Conservation (phyloP, 2,888 invertebrate species). For the Drosophila nigritarsus region DNA sequence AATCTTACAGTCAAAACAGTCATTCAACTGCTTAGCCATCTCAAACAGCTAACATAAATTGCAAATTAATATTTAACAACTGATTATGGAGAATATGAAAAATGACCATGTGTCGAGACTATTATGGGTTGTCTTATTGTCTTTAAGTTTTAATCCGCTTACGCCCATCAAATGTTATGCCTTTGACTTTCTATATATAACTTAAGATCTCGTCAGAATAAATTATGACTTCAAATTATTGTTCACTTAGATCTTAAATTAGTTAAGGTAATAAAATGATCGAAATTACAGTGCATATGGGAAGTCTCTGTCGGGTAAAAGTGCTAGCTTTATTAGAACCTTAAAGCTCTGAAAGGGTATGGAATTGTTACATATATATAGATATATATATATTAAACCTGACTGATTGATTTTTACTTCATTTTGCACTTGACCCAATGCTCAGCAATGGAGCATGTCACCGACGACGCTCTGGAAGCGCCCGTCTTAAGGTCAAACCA, state of each 20-base stretch:
- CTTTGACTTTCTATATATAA: not conserved
- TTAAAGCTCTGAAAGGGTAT: not conserved
- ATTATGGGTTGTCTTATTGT: not conserved
- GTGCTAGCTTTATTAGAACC: accelerated
- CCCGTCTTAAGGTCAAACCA: slow-evolving; percentile 29
- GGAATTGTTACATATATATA: no score
- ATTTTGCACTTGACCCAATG: slow-evolving; percentile 49
- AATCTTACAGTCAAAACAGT: not conserved
- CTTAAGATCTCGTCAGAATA: not conserved
- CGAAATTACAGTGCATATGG: not conserved
- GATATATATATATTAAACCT: not conserved
- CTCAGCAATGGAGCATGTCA: slow-evolving; percentile 49
- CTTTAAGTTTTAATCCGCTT: not conserved
- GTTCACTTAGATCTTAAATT: no score
- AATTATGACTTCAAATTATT: not conserved
- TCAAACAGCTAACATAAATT: not conserved
- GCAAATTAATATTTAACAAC: not conserved
- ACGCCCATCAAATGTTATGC: not conserved
- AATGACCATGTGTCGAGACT: not conserved
- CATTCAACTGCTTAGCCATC: not conserved
- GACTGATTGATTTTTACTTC: slow-evolving; percentile 26
- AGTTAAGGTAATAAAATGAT: not conserved
- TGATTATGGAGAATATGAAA: not conserved
- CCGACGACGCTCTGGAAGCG: slow-evolving; percentile 14
- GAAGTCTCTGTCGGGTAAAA: not conserved